Percentiles rank a stretch among this genome's conserved stretches.
Conservation (phyloP, 2,797 vertebrate genomes). For the Ptychobarbus kaznakovi region DNA sequence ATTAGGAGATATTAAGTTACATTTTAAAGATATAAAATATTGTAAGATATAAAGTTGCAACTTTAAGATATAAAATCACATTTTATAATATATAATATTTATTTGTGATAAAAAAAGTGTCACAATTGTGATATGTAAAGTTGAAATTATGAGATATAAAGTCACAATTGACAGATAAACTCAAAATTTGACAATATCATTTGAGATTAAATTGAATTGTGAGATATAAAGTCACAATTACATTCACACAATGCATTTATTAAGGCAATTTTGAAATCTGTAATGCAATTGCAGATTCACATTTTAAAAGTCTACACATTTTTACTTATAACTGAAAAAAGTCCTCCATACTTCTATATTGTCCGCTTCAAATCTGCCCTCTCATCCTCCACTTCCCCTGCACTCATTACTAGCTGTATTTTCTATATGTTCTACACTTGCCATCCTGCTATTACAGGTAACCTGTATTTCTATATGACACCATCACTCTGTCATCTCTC, state of each 20-base stretch:
- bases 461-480: background rate
- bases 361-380: constrained; percentile 19
- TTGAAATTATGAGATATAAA: background rate
- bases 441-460: background rate
- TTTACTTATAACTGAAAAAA: too few species aligned
- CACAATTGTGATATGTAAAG: background rate
- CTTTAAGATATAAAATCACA: background rate
- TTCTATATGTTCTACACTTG: background rate
- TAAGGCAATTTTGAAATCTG: too few species aligned
- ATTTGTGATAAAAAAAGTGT: background rate
- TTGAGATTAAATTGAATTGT: too few species aligned
- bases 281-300: too few species aligned
- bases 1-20: background rate
- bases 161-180: too few species aligned
- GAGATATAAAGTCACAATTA: too few species aligned
- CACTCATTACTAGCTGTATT: background rate
- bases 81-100: background rate
- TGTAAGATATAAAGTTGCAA: background rate
- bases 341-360: background rate
- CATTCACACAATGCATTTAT: too few species aligned
- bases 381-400: background rate
- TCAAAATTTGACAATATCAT: too few species aligned
- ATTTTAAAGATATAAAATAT: background rate
- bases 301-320: too few species aligned
- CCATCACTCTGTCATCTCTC: too few species aligned